Percentiles rank a stretch among this genome's conserved stretches.
Evolutionary conservation across 35 echinoderm and acorn worm species (phyloP).

Genomic region (Apostichopus japonicus): DNA sequence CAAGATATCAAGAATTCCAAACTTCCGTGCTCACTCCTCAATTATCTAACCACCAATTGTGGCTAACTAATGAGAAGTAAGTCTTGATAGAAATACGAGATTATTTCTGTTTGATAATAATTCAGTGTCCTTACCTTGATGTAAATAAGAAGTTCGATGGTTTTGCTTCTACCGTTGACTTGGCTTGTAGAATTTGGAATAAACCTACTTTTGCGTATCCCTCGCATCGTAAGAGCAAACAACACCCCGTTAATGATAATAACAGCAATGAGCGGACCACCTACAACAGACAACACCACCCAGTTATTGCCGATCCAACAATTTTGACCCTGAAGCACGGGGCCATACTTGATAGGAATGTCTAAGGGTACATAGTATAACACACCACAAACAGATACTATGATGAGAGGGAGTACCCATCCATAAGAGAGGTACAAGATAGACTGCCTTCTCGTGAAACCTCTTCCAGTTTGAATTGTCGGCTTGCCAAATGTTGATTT

Average conservation of each 20-base stretch:
- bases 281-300: not conserved
- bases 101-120: not conserved
- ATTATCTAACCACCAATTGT: not conserved
- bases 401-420: conserved; percentile 3
- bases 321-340: not conserved
- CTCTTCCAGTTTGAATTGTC: not conserved
- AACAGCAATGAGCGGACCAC: not conserved
- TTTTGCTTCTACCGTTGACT: not conserved
- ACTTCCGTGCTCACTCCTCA: not conserved
- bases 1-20: not conserved
- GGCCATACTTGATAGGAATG: not conserved
- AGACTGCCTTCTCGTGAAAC: not conserved
- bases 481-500: not conserved
- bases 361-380: not conserved
- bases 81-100: not conserved
- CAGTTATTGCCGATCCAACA: conserved; percentile 21
- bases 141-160: not conserved
- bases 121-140: not conserved
- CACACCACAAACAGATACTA: not conserved
- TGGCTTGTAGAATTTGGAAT: not conserved
- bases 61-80: no score
- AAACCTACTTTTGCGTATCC: conserved; percentile 15
- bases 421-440: not conserved
- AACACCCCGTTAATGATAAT: not conserved
- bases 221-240: not conserved